These are phyloP conservation scores for Patella vulgata DNA, from an alignment of 1,140 invertebrate species.

Conservation along the genomic window DNA sequence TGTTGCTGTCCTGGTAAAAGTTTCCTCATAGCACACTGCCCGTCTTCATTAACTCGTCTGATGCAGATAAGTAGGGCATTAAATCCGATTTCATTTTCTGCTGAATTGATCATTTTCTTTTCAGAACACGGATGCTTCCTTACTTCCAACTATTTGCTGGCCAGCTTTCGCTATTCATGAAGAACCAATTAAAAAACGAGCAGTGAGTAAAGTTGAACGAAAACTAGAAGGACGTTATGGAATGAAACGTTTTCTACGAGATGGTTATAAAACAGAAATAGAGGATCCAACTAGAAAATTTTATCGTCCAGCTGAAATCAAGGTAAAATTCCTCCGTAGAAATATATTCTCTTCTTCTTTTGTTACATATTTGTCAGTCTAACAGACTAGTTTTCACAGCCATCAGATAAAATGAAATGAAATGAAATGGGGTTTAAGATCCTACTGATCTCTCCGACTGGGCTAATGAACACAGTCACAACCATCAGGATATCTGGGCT, in stretches of 20 bases:
- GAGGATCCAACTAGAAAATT: conserved; percentile 83
- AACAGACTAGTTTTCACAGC: background rate
- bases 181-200: conserved; percentile 83
- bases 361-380: background rate
- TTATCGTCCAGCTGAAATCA: conserved; percentile 78
- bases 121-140: conserved; percentile 84
- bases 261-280: conserved; percentile 90
- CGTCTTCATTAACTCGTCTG: no score
- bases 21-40: no score
- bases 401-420: no score
- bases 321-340: conserved; percentile 69
- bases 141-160: conserved; percentile 94
- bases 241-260: conserved; percentile 93
- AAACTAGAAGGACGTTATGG: conserved; percentile 91
- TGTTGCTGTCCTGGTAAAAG: no score
- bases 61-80: no score
- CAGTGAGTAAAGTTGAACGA: conserved; percentile 87
- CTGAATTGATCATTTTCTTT: no score
- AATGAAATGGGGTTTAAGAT: no score
- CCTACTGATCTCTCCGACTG: no score
- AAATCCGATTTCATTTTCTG: no score
- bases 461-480: no score
- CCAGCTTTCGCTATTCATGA: conserved; percentile 98
- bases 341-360: background rate
- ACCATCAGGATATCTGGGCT: no score